These are phyloP conservation scores for Pristis pectinata DNA, from an alignment of 2,797 vertebrate species.

Conservation along the genomic window DNA sequence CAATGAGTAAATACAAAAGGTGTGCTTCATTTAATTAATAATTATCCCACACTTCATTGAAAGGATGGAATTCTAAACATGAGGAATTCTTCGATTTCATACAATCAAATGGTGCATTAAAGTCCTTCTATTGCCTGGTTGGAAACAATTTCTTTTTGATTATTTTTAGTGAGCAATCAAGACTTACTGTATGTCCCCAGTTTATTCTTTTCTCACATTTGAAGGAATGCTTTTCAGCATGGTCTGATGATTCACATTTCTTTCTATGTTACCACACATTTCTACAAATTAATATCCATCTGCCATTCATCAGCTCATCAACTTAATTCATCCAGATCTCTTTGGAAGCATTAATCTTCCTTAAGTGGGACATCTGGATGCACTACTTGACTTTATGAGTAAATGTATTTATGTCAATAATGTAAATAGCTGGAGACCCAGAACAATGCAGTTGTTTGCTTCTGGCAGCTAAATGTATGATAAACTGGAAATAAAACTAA, in stretches of 20 bases:
- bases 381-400: background rate
- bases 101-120: background rate
- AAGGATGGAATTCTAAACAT: background rate
- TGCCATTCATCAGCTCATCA: background rate
- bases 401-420: constrained; percentile 16
- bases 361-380: background rate
- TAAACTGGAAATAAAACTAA: background rate
- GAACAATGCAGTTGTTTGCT: background rate
- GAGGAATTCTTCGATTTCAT: background rate
- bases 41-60: background rate
- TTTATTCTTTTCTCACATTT: background rate
- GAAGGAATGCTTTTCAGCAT: background rate
- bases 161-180: background rate
- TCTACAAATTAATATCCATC: constrained; percentile 4
- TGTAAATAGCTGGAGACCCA: background rate
- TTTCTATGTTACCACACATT: background rate
- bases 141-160: background rate
- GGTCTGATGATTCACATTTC: background rate
- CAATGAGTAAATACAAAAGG: too few species aligned
- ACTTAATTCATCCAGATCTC: background rate
- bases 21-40: background rate
- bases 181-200: background rate
- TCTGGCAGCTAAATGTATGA: background rate
- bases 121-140: background rate
- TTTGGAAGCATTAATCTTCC: constrained; percentile 16